A percentile compares a stretch with the other conserved stretches of the same genome.
Conservation (phyloP, 37 sponge, comb jelly and placozoan species). For the Mnemiopsis leidyi region DNA sequence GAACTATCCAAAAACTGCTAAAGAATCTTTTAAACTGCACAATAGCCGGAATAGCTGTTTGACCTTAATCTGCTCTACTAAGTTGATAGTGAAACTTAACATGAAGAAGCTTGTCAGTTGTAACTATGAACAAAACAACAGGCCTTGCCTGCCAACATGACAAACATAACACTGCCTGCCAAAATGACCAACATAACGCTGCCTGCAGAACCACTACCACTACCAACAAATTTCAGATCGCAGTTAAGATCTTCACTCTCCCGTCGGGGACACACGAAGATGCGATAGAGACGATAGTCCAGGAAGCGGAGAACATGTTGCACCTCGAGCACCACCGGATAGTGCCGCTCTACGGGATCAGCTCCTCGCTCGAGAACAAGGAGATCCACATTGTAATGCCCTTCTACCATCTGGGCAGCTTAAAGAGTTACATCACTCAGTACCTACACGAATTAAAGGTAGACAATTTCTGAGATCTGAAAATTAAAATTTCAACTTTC, state of each 20-base stretch:
- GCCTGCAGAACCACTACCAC: too few relatives aligned
- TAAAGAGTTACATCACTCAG: background rate
- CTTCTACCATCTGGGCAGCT: background rate
- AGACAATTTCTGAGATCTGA: background rate
- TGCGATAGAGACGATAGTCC: background rate
- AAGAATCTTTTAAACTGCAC: too few relatives aligned
- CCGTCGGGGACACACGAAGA: background rate
- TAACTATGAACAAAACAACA: too few relatives aligned
- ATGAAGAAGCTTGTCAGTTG: too few relatives aligned
- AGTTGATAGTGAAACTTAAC: too few relatives aligned
- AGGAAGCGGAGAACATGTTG: constrained; percentile 31
- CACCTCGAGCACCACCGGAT: constrained; percentile 10
- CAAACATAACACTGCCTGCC: too few relatives aligned
- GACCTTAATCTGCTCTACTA: too few relatives aligned
- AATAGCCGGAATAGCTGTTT: too few relatives aligned
- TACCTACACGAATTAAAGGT: background rate
- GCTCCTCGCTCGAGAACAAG: background rate
- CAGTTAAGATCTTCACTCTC: constrained; percentile 48
- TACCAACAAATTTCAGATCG: constrained; percentile 43
- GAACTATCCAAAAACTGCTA: too few relatives aligned
- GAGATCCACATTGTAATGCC: constrained; percentile 56
- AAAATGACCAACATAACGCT: too few relatives aligned
- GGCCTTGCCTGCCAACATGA: too few relatives aligned
- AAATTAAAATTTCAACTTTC: too few relatives aligned
- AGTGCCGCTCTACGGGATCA: constrained; percentile 57